Percentiles rank a stretch among this genome's conserved stretches.
These are phyloP conservation scores for Chrysolina americana DNA, from an alignment of 2,888 invertebrate genomes.

Conservation along the genomic window DNA sequence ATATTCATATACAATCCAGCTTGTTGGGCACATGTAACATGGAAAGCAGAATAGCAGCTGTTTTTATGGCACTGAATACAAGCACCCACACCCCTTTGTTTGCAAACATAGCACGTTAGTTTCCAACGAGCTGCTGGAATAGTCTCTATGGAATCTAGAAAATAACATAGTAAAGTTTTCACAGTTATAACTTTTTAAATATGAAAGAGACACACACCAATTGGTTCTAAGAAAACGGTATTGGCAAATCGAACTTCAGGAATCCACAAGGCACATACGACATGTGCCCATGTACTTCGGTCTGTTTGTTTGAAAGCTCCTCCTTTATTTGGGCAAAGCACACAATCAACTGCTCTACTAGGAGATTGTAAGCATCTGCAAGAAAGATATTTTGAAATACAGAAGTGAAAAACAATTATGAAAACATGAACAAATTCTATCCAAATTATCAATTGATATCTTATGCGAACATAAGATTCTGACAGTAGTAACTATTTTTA, in stretches of 20 bases:
- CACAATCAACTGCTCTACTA: slow-evolving; percentile 95
- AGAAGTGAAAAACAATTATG: no score
- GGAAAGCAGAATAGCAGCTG: slow-evolving; percentile 97
- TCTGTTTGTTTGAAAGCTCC: slow-evolving; percentile 99
- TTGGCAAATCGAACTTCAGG: slow-evolving; percentile 99
- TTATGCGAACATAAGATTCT: no score
- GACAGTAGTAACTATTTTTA: no score
- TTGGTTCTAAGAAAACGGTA: slow-evolving; percentile 97
- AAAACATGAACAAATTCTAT: no score
- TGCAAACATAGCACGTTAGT: slow-evolving; percentile 97
- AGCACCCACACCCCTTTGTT: slow-evolving; percentile 92
- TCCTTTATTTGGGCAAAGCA: slow-evolving; percentile 97
- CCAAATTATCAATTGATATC: no score
- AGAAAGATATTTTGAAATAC: no score
- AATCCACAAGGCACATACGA: slow-evolving; percentile 99
- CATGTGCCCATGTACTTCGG: slow-evolving; percentile 96
- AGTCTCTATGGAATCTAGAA: slow-evolving; percentile 90
- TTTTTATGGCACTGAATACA: slow-evolving; percentile 98
- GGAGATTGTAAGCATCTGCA: slow-evolving; percentile 94
- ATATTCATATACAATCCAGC: slow-evolving; percentile 97
- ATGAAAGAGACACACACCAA: slow-evolving; percentile 73
- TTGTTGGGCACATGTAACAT: slow-evolving; percentile 98
- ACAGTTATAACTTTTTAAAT: slow-evolving; percentile 20
- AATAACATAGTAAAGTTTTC: neutral
- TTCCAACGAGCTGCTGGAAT: slow-evolving; percentile 97